Evolutionary conservation across 2,797 vertebrate genomes (phyloP).

Genomic region (Oreochromis grahami): DNA sequence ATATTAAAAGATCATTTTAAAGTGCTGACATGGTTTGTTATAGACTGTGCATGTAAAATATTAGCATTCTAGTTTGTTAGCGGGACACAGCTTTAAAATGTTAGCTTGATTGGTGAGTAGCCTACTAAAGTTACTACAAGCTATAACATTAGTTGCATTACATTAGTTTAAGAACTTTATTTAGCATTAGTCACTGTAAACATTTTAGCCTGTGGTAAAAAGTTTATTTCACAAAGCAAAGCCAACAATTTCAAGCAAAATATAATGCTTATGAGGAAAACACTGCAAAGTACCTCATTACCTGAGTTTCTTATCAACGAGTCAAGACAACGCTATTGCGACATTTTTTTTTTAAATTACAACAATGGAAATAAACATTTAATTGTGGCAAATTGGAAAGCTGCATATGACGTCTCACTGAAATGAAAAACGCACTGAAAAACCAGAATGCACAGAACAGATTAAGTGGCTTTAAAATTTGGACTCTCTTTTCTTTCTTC

Average conservation of each 20-base stretch:
- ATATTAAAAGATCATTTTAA: neutral
- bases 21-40: neutral
- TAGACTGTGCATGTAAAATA: neutral
- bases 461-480: neutral
- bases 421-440: neutral
- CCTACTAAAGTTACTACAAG: neutral
- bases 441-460: neutral
- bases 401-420: rapidly evolving
- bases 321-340: neutral
- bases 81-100: neutral
- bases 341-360: neutral
- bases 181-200: neutral
- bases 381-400: neutral
- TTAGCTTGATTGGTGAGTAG: neutral
- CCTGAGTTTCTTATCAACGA: neutral
- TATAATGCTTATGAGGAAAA: neutral
- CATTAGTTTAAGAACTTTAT: neutral
- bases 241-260: neutral
- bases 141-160: neutral
- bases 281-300: neutral
- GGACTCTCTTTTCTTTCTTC: neutral
- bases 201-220: neutral
- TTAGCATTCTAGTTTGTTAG: neutral
- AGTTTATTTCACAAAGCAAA: neutral
- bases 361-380: neutral